Conservation (phyloP, 2,113 vertebrate genomes). For the Physeter macrocephalus region DNA sequence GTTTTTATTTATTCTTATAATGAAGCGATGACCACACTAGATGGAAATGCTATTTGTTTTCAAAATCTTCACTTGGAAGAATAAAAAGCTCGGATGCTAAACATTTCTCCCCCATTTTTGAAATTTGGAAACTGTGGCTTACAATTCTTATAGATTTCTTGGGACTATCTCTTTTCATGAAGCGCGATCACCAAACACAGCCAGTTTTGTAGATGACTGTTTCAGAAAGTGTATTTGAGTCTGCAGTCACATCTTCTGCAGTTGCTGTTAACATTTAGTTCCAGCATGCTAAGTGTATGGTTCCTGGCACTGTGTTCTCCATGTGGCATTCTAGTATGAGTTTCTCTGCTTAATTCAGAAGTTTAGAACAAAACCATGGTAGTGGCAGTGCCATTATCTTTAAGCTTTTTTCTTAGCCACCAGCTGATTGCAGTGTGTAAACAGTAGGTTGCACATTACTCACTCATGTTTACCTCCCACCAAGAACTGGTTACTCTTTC, state of each 20-base stretch:
- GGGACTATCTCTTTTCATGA: conserved; percentile 4
- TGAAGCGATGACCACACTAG: background rate
- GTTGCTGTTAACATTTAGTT: conserved; percentile 1
- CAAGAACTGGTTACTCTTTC: background rate
- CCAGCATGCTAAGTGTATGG: background rate
- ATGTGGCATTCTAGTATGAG: background rate
- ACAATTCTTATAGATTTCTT: background rate
- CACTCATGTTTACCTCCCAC: background rate
- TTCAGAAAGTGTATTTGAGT: background rate
- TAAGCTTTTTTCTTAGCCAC: conserved; percentile 7
- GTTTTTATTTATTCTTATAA: background rate
- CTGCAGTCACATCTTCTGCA: background rate
- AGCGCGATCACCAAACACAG: background rate
- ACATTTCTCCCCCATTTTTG: background rate
- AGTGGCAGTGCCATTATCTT: background rate
- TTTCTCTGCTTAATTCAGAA: conserved; percentile 41
- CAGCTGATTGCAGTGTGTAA: conserved; percentile 36
- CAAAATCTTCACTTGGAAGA: background rate
- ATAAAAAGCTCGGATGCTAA: background rate
- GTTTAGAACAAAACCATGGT: background rate
- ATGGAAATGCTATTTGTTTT: background rate
- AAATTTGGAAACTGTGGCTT: background rate
- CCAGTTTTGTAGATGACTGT: background rate
- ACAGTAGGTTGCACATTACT: conserved; percentile 14
- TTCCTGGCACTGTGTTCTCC: background rate